Base-by-base conservation (phyloP, 1,140 invertebrate genomes). In the Palaemon carinicauda region DNA sequence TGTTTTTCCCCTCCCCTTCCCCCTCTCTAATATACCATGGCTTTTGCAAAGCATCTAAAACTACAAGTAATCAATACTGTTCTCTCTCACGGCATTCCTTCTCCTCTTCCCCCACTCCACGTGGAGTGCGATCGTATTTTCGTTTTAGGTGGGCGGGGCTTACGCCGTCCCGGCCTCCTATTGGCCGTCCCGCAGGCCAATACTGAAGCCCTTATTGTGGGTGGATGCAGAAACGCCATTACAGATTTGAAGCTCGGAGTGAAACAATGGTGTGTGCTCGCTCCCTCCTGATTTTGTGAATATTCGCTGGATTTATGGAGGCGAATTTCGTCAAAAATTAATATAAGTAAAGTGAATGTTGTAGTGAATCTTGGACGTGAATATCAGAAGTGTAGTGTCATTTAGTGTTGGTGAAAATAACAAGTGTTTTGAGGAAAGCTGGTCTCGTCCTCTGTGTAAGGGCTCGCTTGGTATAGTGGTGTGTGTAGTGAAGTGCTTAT, bases 341-440 rank as follows among this genome's bases (percentile, higher is more conserved):
- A 65, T 77, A 21, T 56, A 41, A 41, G 77, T 73, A 56, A 60
- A 84, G 82, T 84, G 51, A 33, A 60, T 56, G 17, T 56, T 77
- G 19, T 41, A 21, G 33, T 90, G 10, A 90, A 90, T 88, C 88
- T 89, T 24, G 91, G 91, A 89, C 89, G 77, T 91, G 75, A 80
- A 90, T 31, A 90, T 90, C 86, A 90, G 91, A 87, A 90, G 90
- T 29, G 90, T 91, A 80, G 90, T 91, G 82, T 79, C 78, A n/a
- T 15, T 90, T 85, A 87, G 90, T 91, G 80, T 69, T 15, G 33
- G 80, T 52, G 80, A 15, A 82, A 82, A 82, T 71, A 5, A 65
- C 21, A 15, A 51, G 80, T 69, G 65, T 41, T 41, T 41, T 41
- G 7, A 12, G 41, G 5, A 41, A 7, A 41, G 41, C 41, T 41